phyloP scores from a whole-genome alignment of 1,140 invertebrate species.

The Brachionus angularis region DNA sequence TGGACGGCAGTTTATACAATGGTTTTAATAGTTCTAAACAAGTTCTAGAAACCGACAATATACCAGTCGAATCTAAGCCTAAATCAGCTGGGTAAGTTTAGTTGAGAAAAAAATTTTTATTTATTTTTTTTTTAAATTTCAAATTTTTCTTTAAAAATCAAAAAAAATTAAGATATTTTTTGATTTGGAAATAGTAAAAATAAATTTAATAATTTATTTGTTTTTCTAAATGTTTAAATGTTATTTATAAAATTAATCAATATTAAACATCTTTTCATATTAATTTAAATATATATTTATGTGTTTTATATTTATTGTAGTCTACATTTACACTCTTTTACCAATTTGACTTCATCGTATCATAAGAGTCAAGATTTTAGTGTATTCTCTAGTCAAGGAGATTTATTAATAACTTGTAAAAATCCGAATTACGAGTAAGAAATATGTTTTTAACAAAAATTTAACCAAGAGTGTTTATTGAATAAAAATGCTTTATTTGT shows the following conservation, averaged over 20 bases:
- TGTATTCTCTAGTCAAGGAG: slow-evolving; percentile 35
- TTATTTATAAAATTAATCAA: no score
- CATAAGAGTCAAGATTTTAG: slow-evolving; percentile 40
- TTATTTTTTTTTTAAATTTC: background rate
- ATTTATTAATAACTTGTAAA: background rate
- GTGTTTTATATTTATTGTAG: slow-evolving; percentile 36
- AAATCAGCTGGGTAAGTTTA: slow-evolving; percentile 42
- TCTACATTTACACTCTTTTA: slow-evolving; percentile 40
- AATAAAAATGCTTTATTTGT: background rate
- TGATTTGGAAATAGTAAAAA: background rate
- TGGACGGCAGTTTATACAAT: slow-evolving; percentile 35
- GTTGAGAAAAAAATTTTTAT: no score
- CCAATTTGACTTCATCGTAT: slow-evolving; percentile 38
- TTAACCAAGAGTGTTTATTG: no score
- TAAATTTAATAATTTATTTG: no score
- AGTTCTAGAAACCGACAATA: slow-evolving; percentile 30
- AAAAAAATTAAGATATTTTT: background rate
- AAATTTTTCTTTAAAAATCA: no score
- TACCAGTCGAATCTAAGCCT: slow-evolving; percentile 30
- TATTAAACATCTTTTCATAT: no score
- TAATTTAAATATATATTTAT: slow-evolving; percentile 43
- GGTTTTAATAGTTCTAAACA: slow-evolving; percentile 26
- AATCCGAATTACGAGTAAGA: background rate
- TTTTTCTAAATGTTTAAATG: no score
- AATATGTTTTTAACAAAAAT: slow-evolving; percentile 3